Conservation (phyloP, 2,113 vertebrate genomes). For the Hippocampus barbouri region DNA sequence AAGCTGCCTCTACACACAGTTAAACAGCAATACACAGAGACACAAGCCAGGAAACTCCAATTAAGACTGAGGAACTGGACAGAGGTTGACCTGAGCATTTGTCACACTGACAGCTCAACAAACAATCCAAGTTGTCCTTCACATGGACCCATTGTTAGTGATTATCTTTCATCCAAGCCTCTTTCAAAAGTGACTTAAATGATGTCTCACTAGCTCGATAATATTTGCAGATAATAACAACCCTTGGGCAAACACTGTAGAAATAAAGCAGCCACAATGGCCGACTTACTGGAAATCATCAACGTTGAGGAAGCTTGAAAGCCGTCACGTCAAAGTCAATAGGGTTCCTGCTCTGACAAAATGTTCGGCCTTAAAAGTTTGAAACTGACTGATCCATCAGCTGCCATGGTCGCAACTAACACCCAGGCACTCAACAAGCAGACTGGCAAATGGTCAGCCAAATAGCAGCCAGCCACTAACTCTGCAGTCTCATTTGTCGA, state of each 20-base stretch:
- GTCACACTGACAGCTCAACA: constrained; percentile 1
- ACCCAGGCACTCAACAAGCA: no score
- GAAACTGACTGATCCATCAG: background rate
- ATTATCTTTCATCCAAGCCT: background rate
- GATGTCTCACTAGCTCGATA: background rate
- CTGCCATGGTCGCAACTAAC: no score
- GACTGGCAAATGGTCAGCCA: no score
- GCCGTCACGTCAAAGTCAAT: background rate
- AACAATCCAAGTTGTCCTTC: constrained; percentile 8
- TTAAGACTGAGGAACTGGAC: constrained; percentile 31
- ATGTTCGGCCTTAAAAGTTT: background rate
- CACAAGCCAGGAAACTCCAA: constrained; percentile 29
- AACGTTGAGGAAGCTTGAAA: background rate
- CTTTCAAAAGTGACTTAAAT: background rate
- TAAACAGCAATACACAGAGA: constrained; percentile 1
- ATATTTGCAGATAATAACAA: background rate
- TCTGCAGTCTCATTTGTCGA: no score
- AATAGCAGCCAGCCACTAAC: no score
- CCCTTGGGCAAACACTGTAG: constrained; percentile 12
- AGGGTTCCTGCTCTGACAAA: background rate
- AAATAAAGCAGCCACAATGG: constrained; percentile 15
- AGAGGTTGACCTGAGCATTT: constrained; percentile 26
- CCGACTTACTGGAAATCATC: constrained; percentile 6
- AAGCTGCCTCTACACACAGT: constrained; percentile 29
- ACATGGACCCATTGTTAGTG: background rate